These are phyloP conservation scores for Ia io DNA, from an alignment of 2,113 vertebrate genomes.

Conservation along the genomic window DNA sequence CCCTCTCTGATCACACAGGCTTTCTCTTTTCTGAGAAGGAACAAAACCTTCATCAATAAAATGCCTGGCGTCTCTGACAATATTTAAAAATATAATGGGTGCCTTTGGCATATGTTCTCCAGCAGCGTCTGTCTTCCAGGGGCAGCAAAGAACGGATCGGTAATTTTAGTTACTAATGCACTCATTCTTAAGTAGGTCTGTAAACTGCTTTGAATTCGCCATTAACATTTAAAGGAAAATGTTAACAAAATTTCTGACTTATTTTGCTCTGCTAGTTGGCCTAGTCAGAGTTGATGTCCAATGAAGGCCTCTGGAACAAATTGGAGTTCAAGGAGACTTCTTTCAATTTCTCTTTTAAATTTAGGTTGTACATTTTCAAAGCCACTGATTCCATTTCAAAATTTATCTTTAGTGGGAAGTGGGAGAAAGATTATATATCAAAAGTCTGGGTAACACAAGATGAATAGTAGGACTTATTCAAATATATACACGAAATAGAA, in stretches of 20 bases:
- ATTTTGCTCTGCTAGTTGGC: constrained; percentile 72
- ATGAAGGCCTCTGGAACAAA: constrained; percentile 64
- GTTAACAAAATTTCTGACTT: constrained; percentile 82
- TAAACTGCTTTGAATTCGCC: constrained; percentile 82
- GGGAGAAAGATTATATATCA: not conserved
- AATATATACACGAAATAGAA: constrained; percentile 75
- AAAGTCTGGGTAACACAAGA: constrained; percentile 2
- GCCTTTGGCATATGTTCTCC: constrained; percentile 79
- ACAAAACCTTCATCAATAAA: constrained; percentile 75
- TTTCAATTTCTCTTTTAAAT: constrained; percentile 60
- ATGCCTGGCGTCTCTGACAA: constrained; percentile 76
- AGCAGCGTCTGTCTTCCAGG: constrained; percentile 77
- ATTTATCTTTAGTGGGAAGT: not conserved
- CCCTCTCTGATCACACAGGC: not conserved
- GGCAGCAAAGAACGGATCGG: constrained; percentile 76
- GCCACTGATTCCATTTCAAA: constrained; percentile 34
- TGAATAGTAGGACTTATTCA: constrained; percentile 73
- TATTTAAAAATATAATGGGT: constrained; percentile 82
- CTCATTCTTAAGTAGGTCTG: constrained; percentile 83
- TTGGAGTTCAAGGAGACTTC: constrained; percentile 15
- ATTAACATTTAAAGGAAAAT: constrained; percentile 84
- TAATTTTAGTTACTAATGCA: constrained; percentile 85
- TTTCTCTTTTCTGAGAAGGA: constrained; percentile 56
- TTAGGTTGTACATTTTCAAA: constrained; percentile 50
- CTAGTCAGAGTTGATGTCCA: constrained; percentile 63